Base-by-base conservation (phyloP, 2,797 vertebrate genomes). In the Aphelocoma californica region DNA sequence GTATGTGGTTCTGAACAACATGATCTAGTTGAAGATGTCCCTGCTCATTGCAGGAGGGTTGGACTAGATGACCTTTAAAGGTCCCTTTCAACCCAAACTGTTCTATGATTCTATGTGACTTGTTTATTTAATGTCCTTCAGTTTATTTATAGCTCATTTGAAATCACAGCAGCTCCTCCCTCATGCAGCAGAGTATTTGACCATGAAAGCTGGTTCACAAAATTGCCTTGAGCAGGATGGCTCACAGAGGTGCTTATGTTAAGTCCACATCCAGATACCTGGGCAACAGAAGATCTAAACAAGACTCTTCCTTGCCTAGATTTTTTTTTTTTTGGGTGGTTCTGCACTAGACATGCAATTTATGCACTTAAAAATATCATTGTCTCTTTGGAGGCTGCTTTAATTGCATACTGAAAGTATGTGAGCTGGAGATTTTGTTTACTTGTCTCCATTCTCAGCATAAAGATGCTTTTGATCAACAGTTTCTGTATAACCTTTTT, bases 121-220 rank as follows among this genome's bases (percentile, higher is more conserved):
- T 94, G 75, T 80, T 95, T 95, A 86, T 95, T 95, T 91, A 90
- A 73, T 88, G 69, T 29, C 78, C 48, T 83, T 85, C 48, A 8
- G 47, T 77, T 95, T 97, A 96, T 97, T 97, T 96, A 94, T 96
- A 97, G 94, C 69, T 78, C 21, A n/a, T 95, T 95, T 82, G 82
- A 95, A 97, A 93, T 67, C 50, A 86, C 82, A 50, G 34, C 82
- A 89, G 67, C 91, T 82, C 38, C 74, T 95, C 73, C 50, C 66
- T 95, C 75, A 25, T 58, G 89, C 88, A 79, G 88, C 95, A 73
- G 91, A 94, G 44, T 92, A 95, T 79, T 73, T 90, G 86, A 87
- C 86, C 61, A 54, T 81, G 80, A 66, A 89, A 74, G 36, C 20
- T 92, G 40, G 50, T 94, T 96, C 58, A 84, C 73, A 92, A 75